Evolutionary conservation across 2,113 vertebrate genomes (phyloP).

Genomic region (Halcyon malimbica): DNA sequence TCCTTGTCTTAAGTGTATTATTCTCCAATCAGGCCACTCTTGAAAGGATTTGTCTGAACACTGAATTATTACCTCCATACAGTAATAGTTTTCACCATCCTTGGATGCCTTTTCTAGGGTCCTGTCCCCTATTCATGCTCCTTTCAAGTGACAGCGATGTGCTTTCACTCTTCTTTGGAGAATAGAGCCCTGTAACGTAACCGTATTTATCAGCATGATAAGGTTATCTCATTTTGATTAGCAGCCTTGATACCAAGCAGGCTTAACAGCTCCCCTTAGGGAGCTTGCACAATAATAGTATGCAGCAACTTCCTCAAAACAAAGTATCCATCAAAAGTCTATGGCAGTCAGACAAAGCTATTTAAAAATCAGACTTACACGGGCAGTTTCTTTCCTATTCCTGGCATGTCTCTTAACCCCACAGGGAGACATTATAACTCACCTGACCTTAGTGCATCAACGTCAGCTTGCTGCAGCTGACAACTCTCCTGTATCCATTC

Average conservation of each 20-base stretch:
- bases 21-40: not conserved
- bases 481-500: not conserved
- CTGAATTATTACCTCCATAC: not conserved
- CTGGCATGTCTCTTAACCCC: not conserved
- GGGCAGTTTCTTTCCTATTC: not conserved
- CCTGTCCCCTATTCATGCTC: fast-evolving
- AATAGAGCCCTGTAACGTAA: not conserved
- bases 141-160: not conserved
- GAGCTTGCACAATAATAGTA: not conserved
- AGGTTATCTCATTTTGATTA: not conserved
- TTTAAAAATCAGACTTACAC: not conserved
- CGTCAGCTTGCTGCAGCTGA: not conserved
- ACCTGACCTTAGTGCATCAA: not conserved
- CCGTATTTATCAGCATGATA: not conserved
- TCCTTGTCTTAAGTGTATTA: not conserved
- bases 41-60: not conserved
- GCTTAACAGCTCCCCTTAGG: not conserved
- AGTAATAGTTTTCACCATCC: not conserved
- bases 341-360: not conserved
- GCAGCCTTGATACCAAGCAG: not conserved
- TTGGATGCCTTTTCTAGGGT: not conserved
- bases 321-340: not conserved
- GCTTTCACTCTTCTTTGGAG: not conserved
- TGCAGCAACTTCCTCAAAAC: not conserved
- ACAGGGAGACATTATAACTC: not conserved